Evolutionary conservation across 2,113 vertebrate genomes (phyloP).

Genomic region (Carollia perspicillata): DNA sequence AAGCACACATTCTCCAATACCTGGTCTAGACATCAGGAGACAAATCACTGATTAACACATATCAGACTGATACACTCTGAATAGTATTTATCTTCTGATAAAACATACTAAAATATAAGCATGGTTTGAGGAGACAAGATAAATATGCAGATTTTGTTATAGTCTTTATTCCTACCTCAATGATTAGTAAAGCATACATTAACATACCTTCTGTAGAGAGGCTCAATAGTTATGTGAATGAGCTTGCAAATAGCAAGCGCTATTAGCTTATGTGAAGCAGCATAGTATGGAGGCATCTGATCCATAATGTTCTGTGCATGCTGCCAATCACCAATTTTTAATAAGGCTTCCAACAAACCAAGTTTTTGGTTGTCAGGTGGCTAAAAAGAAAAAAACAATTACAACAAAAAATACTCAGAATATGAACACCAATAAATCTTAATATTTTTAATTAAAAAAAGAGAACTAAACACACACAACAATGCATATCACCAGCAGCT

Average conservation of each 20-base stretch:
- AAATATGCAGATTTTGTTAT: background rate
- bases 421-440: constrained; percentile 19
- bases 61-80: background rate
- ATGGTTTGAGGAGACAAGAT: background rate
- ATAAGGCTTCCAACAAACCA: constrained; percentile 94
- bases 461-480: background rate
- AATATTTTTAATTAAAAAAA: constrained; percentile 15
- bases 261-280: constrained; percentile 94
- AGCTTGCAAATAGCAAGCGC: constrained; percentile 95
- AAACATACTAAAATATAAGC: background rate
- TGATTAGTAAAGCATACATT: background rate
- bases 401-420: constrained; percentile 48
- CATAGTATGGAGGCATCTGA: constrained; percentile 97
- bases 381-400: constrained; percentile 80
- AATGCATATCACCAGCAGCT: background rate
- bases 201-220: constrained; percentile 93
- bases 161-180: background rate
- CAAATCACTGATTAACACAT: background rate
- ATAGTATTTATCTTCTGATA: constrained; percentile 17
- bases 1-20: background rate
- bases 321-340: constrained; percentile 97
- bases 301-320: constrained; percentile 98
- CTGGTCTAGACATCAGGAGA: background rate
- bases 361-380: constrained; percentile 98
- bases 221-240: constrained; percentile 95